Evolutionary conservation across 1,140 invertebrate genomes (phyloP).

Genomic region (Atta cephalotes): DNA sequence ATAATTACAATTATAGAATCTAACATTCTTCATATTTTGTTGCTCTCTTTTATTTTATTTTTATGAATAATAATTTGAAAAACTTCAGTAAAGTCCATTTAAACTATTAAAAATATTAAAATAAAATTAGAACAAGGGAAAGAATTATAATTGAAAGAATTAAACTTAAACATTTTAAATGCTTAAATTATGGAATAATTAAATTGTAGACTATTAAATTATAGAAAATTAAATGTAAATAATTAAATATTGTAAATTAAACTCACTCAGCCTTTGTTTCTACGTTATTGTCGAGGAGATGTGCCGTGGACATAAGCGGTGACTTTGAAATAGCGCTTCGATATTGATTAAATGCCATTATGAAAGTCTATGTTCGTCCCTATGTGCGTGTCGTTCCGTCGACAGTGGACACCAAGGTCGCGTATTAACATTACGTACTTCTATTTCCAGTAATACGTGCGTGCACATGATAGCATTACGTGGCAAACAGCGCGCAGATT

Average conservation of each 20-base stretch:
- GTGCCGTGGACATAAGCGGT: not conserved
- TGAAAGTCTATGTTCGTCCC: constrained; percentile 54
- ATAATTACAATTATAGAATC: not conserved
- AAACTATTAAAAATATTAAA: not conserved
- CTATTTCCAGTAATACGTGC: constrained; percentile 23
- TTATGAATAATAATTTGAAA: not conserved
- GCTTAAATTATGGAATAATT: not conserved
- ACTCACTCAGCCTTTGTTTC: not conserved
- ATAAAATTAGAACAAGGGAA: not conserved
- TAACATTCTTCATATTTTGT: not conserved
- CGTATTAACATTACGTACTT: not conserved
- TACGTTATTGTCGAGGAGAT: not conserved
- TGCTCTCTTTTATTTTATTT: not conserved
- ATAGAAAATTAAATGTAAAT: not conserved
- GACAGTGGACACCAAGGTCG: constrained; percentile 24
- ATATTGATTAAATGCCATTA: constrained; percentile 70
- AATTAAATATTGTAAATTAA: not conserved
- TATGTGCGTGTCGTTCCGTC: not conserved
- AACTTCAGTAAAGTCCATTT: not conserved
- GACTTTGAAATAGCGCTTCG: constrained; percentile 69
- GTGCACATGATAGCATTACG: not conserved
- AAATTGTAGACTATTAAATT: not conserved
- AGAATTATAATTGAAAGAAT: not conserved
- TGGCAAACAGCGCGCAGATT: not conserved
- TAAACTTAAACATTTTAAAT: not conserved